These are phyloP conservation scores for Cyprinus carpio DNA, from an alignment of 2,113 vertebrate genomes.

Conservation along the genomic window DNA sequence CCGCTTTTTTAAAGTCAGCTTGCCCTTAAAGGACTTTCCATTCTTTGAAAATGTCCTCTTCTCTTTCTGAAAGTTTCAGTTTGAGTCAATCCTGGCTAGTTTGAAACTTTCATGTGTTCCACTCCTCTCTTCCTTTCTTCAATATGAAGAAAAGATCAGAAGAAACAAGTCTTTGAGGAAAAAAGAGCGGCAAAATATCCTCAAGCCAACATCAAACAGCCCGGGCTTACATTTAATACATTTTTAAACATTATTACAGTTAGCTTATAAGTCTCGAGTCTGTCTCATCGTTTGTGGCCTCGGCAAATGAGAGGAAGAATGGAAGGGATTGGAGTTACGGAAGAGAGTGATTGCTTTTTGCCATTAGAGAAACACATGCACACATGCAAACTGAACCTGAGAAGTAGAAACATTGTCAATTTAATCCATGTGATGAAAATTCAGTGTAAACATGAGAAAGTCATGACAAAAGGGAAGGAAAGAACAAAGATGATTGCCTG, in stretches of 20 bases:
- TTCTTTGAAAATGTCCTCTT: neutral
- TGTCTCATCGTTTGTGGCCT: constrained; percentile 6
- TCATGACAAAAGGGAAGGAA: constrained; percentile 3
- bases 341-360: constrained; percentile 50
- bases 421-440: constrained; percentile 44
- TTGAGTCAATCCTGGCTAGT: constrained; percentile 15
- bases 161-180: constrained; percentile 34
- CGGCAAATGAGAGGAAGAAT: constrained; percentile 34
- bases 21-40: neutral
- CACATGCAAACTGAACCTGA: constrained; percentile 83
- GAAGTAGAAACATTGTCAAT: constrained; percentile 61
- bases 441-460: constrained; percentile 48
- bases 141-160: constrained; percentile 62
- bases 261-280: constrained; percentile 47
- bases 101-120: constrained; percentile 31
- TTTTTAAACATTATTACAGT: constrained; percentile 49
- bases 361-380: constrained; percentile 76
- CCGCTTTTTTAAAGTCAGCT: constrained; percentile 39
- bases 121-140: constrained; percentile 52
- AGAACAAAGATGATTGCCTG: constrained; percentile 26
- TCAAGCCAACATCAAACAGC: constrained; percentile 42
- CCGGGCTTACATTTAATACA: constrained; percentile 46
- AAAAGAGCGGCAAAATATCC: constrained; percentile 33
- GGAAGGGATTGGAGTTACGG: constrained; percentile 36
- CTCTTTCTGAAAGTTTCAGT: neutral